Evolutionary conservation across 2,888 invertebrate genomes (phyloP), one percentile per base, ranked within the genome.

Genomic region (Lasioglossum villosulum): DNA sequence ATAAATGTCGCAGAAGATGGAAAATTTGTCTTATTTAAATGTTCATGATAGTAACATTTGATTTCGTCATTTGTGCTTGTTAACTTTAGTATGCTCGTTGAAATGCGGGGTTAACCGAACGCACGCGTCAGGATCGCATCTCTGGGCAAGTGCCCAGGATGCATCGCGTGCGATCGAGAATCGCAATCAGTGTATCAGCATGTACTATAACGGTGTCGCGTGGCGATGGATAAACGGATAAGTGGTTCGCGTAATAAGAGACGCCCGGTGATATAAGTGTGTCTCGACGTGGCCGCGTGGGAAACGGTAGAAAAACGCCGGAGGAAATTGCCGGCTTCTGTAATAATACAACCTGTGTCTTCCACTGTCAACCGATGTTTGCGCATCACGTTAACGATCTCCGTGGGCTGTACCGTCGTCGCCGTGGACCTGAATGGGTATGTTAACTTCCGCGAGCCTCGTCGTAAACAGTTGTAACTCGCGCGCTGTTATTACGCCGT

Each of bases 361-460:
- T 66, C 30, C 4, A 66, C 74, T 77, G 81, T 78, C 83, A 82
- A 70, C 30, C 83, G 79, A 81, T 78, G 79, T 39, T 72, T 77
- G 73, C 45, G 80, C 83, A 78, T 84, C 78, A 71, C 80, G 75
- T 77, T 86, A 90, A 90, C 83, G 86, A 90, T 76, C 87, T 68
- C 86, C 74, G 84, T 86, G 68, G 63, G 59, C 74, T 37, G 66
- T 82, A 66, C 84, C 86, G 83, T 37, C 68, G 37, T 37, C 68
- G 68, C 87, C 73, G 72, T 71, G 56, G 80, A 84, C 83, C 80
- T 83, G 86, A 90, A 87, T 80, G 90, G 84, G 78, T 23, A 75
- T 42, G 72, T 70, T 81, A 78, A 82, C 80, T 90, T 84, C 88
- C 86, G 77, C 78, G 63, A 23, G 71, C 72, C 37, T 23, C 68